Conservation (phyloP, 92 coral and sea anemone genomes). For the Zoanthus gigantus region DNA sequence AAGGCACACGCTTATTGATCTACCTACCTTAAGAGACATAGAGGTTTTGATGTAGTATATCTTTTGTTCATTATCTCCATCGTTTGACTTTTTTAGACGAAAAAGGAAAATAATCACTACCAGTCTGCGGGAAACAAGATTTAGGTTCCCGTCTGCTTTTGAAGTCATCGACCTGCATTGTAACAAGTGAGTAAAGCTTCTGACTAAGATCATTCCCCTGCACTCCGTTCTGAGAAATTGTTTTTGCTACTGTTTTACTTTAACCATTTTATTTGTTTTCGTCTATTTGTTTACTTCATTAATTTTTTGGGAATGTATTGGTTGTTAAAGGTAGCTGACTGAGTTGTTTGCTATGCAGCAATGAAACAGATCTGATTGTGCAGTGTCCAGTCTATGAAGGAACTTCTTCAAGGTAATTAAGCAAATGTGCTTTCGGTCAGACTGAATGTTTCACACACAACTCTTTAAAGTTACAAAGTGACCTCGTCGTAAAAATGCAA, state of each 20-base stretch:
- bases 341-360: not conserved
- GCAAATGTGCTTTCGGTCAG: too few species aligned
- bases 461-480: too few species aligned
- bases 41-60: too few species aligned
- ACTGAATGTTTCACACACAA: too few species aligned
- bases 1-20: too few species aligned
- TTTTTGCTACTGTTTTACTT: too few species aligned
- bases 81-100: not conserved
- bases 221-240: not conserved
- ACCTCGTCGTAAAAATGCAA: too few species aligned
- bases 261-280: not conserved
- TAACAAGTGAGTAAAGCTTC: not conserved
- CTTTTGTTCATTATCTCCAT: too few species aligned
- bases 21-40: too few species aligned
- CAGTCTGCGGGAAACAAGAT: not conserved
- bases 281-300: not conserved
- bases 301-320: not conserved
- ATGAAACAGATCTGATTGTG: conserved; percentile 22
- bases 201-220: not conserved
- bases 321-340: not conserved
- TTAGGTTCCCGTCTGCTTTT: conserved; percentile 42
- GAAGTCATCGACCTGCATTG: conserved; percentile 41
- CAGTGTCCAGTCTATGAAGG: conserved; percentile 37
- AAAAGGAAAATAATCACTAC: conserved; percentile 12
- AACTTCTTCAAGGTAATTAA: conserved; percentile 1